phyloP scores from a whole-genome alignment of 2,113 vertebrate species.

The Empidonax traillii region DNA sequence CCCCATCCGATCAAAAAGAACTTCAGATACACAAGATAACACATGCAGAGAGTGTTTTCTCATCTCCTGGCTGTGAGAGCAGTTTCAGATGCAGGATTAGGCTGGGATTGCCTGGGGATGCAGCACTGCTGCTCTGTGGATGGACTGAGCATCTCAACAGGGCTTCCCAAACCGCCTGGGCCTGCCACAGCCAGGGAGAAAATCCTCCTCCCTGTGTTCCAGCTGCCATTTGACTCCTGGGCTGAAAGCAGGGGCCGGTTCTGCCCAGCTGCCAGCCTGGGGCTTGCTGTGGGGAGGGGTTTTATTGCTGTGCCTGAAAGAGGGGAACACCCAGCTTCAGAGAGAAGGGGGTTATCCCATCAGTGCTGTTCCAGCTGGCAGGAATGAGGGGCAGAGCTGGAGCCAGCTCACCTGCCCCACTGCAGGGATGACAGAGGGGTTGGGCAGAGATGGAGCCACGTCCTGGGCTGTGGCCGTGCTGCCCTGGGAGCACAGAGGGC shows the following conservation, averaged over 20 bases:
- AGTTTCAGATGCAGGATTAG: neutral
- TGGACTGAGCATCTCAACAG: neutral
- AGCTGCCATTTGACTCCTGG: neutral
- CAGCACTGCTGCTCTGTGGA: neutral
- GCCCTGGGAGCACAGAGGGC: neutral
- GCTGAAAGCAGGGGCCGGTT: neutral
- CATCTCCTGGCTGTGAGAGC: neutral
- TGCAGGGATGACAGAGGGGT: neutral
- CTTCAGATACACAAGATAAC: neutral
- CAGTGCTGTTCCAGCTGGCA: neutral
- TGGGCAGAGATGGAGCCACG: rapidly evolving
- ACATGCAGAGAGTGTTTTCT: neutral
- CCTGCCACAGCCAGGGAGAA: neutral
- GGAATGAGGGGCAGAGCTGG: neutral
- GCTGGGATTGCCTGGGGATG: neutral
- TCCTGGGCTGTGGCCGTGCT: neutral
- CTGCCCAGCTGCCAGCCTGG: neutral
- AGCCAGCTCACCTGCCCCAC: neutral
- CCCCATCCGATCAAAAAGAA: neutral
- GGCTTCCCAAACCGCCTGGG: neutral
- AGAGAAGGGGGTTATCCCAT: neutral
- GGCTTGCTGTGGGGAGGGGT: neutral
- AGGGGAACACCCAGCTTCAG: rapidly evolving
- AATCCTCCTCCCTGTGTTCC: neutral
- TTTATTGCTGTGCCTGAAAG: neutral